phyloP scores from a whole-genome alignment of 2,888 invertebrate species.

The Hybos culiciformis region DNA sequence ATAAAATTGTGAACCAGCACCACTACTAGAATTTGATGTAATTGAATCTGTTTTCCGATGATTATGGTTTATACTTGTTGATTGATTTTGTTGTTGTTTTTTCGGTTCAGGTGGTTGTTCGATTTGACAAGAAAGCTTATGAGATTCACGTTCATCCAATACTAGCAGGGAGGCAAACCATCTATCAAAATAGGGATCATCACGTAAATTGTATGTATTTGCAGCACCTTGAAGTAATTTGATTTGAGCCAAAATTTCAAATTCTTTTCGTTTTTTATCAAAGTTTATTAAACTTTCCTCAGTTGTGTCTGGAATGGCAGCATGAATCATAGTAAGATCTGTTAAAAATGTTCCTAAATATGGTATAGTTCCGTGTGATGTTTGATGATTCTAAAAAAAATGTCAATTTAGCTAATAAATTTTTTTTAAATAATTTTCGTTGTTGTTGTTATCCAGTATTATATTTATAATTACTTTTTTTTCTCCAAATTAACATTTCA shows the following conservation, averaged over 20 bases:
- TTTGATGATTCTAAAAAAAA: slow-evolving; percentile 42
- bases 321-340: slow-evolving; percentile 97
- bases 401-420: slow-evolving; percentile 1
- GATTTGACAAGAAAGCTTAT: slow-evolving; percentile 76
- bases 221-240: slow-evolving; percentile 90
- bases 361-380: slow-evolving; percentile 90
- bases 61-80: slow-evolving; percentile 34
- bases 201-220: slow-evolving; percentile 79
- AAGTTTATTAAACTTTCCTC: slow-evolving; percentile 84
- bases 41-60: slow-evolving; percentile 86
- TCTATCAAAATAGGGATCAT: slow-evolving; percentile 77
- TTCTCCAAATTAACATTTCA: background rate
- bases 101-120: slow-evolving; percentile 50
- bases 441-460: background rate
- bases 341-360: slow-evolving; percentile 96
- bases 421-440: background rate
- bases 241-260: slow-evolving; percentile 95
- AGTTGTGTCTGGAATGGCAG: slow-evolving; percentile 73
- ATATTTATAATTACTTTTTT: background rate
- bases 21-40: slow-evolving; percentile 75
- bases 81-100: slow-evolving; percentile 21
- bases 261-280: slow-evolving; percentile 95
- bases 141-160: slow-evolving; percentile 84
- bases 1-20: slow-evolving; percentile 74
- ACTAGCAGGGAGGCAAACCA: slow-evolving; percentile 92